These are phyloP conservation scores for Euplagia quadripunctaria DNA, from an alignment of 2,888 invertebrate genomes.

Conservation along the genomic window DNA sequence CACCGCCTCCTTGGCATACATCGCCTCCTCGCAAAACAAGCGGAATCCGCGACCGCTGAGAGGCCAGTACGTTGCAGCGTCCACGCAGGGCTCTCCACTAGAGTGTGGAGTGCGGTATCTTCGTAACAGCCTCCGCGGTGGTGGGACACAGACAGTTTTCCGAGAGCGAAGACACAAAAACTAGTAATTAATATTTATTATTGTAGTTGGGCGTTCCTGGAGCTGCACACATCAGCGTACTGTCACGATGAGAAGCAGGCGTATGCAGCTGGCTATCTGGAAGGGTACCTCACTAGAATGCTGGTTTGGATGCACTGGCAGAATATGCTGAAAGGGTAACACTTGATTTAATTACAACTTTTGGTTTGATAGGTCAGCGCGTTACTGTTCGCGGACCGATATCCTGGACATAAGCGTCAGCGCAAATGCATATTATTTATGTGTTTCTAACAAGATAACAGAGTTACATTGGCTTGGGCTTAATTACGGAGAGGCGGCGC, in stretches of 20 bases:
- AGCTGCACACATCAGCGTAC: conserved; percentile 82
- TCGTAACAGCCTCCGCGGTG: no score
- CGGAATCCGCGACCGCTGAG: no score
- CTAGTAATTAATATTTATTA: neutral
- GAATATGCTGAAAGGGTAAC: conserved; percentile 87
- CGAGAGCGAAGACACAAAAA: no score
- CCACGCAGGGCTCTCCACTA: no score
- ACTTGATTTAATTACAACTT: neutral
- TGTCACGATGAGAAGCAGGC: conserved; percentile 87
- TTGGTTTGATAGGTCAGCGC: neutral
- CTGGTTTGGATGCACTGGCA: conserved; percentile 89
- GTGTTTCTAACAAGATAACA: neutral
- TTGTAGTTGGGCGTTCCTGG: conserved; percentile 88
- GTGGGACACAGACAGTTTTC: no score
- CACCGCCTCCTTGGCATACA: no score
- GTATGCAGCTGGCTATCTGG: conserved; percentile 89
- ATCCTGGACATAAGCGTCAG: no score
- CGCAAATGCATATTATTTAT: no score
- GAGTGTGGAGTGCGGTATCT: no score
- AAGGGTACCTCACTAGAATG: conserved; percentile 88
- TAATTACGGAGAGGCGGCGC: neutral
- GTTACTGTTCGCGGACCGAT: neutral
- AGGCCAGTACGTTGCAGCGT: no score
- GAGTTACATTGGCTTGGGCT: neutral
- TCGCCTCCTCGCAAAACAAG: no score